Conservation (phyloP, 2,888 invertebrate species). For the Azorinus chamasolen region DNA sequence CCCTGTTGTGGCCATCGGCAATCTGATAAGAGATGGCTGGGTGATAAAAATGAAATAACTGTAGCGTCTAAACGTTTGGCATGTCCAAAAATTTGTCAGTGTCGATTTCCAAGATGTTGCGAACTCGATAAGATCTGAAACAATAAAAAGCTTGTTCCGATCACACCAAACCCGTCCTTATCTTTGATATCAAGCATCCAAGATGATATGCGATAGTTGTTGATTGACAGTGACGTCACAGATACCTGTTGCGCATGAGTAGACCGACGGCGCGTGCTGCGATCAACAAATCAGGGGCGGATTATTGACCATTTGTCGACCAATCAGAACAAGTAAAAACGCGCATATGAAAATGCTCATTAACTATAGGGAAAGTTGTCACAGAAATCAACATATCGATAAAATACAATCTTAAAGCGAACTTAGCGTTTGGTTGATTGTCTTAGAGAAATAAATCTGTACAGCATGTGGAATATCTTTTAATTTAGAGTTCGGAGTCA, state of each 20-base stretch:
- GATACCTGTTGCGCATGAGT: constrained; percentile 51
- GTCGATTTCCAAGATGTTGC: constrained; percentile 51
- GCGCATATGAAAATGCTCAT: constrained; percentile 19
- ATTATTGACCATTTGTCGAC: constrained; percentile 42
- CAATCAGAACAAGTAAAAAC: constrained; percentile 50
- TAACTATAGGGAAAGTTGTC: constrained; percentile 9
- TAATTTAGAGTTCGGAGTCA: too few species aligned
- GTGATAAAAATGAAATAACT: too few species aligned
- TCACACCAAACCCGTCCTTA: constrained; percentile 4
- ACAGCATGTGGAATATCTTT: constrained; percentile 1
- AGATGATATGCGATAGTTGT: constrained; percentile 23
- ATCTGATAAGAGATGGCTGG: too few species aligned
- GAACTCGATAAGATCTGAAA: constrained; percentile 42
- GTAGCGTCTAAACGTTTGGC: neutral
- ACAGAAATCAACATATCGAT: constrained; percentile 1
- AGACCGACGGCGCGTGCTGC: constrained; percentile 56
- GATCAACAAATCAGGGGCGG: constrained; percentile 51
- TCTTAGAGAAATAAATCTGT: too few species aligned
- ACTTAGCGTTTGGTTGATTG: too few species aligned
- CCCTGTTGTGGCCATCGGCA: too few species aligned
- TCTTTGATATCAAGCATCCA: constrained; percentile 13
- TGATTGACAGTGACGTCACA: constrained; percentile 34
- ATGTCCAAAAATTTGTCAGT: constrained; percentile 60
- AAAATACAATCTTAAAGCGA: too few species aligned
- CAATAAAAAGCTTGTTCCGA: constrained; percentile 41